A percentile compares a stretch with the other conserved stretches of the same genome.
Conservation (phyloP, 2,113 vertebrate species). For the Cisticola juncidis region DNA sequence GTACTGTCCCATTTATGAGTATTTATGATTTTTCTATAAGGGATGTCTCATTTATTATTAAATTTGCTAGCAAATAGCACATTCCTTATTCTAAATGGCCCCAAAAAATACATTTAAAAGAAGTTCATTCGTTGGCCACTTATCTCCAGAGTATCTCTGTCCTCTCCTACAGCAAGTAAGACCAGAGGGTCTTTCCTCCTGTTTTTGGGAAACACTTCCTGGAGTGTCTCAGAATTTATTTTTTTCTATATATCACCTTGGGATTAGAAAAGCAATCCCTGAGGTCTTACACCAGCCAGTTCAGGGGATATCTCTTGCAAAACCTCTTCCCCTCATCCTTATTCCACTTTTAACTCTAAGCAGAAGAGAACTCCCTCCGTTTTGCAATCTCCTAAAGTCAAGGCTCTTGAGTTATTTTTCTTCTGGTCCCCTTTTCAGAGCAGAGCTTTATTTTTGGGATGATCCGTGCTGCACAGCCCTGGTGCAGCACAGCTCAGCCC, state of each 20-base stretch:
- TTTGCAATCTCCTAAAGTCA: neutral
- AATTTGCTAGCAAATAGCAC: neutral
- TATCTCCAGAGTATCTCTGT: neutral
- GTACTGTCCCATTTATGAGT: neutral
- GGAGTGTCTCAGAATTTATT: fast-evolving
- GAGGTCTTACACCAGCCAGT: neutral
- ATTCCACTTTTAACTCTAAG: neutral
- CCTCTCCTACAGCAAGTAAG: neutral
- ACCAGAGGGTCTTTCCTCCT: neutral
- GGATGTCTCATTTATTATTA: neutral
- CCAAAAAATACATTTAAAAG: neutral
- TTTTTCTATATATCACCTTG: fast-evolving
- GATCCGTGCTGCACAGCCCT: neutral
- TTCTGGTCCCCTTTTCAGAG: neutral
- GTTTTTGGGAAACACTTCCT: neutral
- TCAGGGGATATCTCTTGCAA: neutral
- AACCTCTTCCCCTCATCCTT: neutral
- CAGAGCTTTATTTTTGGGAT: neutral
- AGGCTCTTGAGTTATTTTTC: neutral
- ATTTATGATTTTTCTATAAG: neutral
- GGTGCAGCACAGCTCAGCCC: neutral
- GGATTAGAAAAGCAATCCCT: neutral
- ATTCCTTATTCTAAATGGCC: neutral
- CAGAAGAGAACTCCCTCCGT: neutral
- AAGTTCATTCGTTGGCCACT: neutral